Percentiles rank a stretch among this genome's conserved stretches.
Evolutionary conservation across 2,113 vertebrate species (phyloP).

Genomic region (Bujurquina vittata): DNA sequence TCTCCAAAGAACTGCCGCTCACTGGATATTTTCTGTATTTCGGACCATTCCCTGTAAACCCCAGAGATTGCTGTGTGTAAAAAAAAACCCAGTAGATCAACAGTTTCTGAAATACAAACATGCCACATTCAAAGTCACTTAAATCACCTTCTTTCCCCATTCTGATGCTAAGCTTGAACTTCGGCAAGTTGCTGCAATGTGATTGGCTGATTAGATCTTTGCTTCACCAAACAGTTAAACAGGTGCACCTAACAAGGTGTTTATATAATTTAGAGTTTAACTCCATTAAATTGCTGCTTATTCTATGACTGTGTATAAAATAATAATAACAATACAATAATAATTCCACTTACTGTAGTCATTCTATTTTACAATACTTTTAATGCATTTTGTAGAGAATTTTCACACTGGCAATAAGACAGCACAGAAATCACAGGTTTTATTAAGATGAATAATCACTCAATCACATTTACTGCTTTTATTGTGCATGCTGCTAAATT

Average conservation of each 20-base stretch:
- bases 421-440: not conserved
- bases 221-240: not conserved
- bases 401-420: not conserved
- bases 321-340: not conserved
- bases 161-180: not conserved
- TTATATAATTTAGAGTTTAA: fast-evolving
- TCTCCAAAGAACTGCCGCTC: not conserved
- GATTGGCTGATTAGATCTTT: not conserved
- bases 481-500: not conserved
- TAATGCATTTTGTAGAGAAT: not conserved
- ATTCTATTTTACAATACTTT: not conserved
- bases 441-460: not conserved
- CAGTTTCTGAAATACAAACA: not conserved
- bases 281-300: not conserved
- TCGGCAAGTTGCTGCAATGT: not conserved
- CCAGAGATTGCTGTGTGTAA: not conserved
- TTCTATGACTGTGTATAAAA: not conserved
- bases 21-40: fast-evolving
- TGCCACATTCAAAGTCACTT: not conserved
- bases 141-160: not conserved
- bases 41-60: not conserved
- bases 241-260: not conserved
- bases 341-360: not conserved
- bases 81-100: not conserved
- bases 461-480: not conserved